Conservation (phyloP, 2,113 vertebrate genomes). For the Pavo muticus region DNA sequence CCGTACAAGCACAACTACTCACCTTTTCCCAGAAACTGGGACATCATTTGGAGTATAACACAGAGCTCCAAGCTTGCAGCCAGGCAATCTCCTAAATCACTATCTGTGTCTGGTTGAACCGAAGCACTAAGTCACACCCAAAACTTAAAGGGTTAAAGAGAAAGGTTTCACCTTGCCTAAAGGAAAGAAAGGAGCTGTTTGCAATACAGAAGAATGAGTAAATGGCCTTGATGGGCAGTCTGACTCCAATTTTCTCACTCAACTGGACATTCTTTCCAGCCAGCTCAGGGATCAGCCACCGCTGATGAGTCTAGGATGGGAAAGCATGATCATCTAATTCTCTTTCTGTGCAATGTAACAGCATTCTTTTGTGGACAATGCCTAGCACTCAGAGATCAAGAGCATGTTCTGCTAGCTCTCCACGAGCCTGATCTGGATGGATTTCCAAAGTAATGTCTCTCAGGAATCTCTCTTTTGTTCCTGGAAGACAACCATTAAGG, state of each 20-base stretch:
- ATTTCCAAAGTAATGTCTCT: not conserved
- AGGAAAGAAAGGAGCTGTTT: not conserved
- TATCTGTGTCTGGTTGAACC: not conserved
- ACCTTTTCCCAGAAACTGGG: not conserved
- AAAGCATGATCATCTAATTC: not conserved
- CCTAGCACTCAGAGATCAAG: not conserved
- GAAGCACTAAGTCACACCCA: not conserved
- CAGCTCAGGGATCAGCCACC: not conserved
- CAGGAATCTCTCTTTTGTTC: not conserved
- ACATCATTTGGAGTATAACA: not conserved
- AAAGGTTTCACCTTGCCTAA: not conserved
- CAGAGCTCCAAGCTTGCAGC: not conserved
- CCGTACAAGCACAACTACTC: not conserved
- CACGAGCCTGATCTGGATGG: not conserved
- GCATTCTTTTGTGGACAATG: not conserved
- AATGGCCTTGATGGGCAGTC: not conserved
- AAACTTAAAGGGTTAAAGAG: not conserved
- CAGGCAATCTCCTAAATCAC: not conserved
- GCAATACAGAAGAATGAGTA: not conserved
- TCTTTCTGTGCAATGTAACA: not conserved
- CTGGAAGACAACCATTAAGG: not conserved
- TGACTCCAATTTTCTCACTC: not conserved
- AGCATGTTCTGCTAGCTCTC: not conserved
- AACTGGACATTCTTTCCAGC: not conserved
- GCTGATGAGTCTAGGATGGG: not conserved